phyloP scores from a whole-genome alignment of 2,888 invertebrate genomes.

The Mythimna ferrago region DNA sequence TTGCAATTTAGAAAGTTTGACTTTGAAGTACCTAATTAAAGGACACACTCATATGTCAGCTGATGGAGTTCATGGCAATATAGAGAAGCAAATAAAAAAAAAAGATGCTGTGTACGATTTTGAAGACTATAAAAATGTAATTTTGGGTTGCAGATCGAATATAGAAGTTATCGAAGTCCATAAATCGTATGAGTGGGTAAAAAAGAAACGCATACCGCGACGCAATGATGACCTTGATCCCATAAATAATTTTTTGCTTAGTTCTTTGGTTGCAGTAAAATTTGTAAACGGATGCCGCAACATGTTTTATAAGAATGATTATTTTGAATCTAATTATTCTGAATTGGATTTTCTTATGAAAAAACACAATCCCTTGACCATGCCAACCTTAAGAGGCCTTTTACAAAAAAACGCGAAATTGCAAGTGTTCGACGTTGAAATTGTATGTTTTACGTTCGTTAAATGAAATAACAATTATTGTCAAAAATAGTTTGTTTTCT shows the following conservation, averaged over 20 bases:
- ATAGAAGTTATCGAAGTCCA: neutral
- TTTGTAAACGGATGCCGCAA: neutral
- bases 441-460: too few relatives aligned
- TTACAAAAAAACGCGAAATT: too few relatives aligned
- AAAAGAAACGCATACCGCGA: neutral
- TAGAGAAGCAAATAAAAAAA: too few relatives aligned
- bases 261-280: neutral
- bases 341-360: too few relatives aligned
- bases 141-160: neutral
- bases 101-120: neutral
- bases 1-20: neutral
- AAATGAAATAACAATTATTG: too few relatives aligned
- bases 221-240: conserved; percentile 3
- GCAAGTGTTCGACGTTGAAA: too few relatives aligned
- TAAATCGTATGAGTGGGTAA: neutral
- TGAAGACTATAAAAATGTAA: neutral
- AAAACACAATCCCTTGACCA: neutral
- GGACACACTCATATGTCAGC: neutral
- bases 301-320: too few relatives aligned
- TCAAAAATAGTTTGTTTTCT: too few relatives aligned
- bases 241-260: neutral
- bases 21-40: neutral
- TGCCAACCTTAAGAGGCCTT: neutral
- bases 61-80: neutral
- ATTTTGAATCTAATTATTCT: too few relatives aligned